Evolutionary conservation across 2,888 invertebrate species (phyloP), one percentile per base, ranked within the genome.

Genomic region (Campoletis raptor): DNA sequence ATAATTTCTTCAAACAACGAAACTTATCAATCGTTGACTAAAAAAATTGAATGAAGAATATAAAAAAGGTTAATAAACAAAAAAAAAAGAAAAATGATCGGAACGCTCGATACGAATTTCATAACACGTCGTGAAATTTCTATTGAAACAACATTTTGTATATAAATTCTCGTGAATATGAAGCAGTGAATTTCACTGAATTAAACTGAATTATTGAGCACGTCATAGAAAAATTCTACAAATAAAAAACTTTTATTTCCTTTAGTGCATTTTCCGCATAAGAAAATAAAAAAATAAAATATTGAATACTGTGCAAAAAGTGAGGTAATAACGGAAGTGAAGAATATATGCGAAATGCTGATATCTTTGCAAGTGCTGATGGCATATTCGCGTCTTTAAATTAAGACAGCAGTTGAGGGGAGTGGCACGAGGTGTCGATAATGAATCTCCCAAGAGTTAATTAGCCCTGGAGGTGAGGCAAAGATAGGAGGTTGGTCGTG

Each of bases 361-460:
- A 83, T 88, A 40, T 77, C 30, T 40, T 72, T n/a, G 64, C 36
- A 67, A 74, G 73, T 69, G 24, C 57, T 10, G 30, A 52, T 73
- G 45, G 64, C 82, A 82, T 72, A 77, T 82, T 76, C 79, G 85
- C 66, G 52, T 88, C 82, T 81, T 88, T 87, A 91, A 93, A 93
- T 92, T 90, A 91, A 93, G 92, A 92, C 91, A 89, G 89, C 86
- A 88, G 78, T 36, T 85, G 83, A 48, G 61, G 85, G 80, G 74
- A 88, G 88, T 89, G 87, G 89, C 88, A 86, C 90, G 90, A 89
- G 88, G 93, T 93, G 93, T 93, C 92, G 93, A 93, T 93, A 93
- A 93, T 93, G 92, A 92, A 93, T 93, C 93, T 92, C 87, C 81
- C 57, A 37, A 85, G 88, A 91, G 93, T 93, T 93, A 93, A 93